phyloP scores from a whole-genome alignment of 2,888 invertebrate species.

The Chrysolina americana region DNA sequence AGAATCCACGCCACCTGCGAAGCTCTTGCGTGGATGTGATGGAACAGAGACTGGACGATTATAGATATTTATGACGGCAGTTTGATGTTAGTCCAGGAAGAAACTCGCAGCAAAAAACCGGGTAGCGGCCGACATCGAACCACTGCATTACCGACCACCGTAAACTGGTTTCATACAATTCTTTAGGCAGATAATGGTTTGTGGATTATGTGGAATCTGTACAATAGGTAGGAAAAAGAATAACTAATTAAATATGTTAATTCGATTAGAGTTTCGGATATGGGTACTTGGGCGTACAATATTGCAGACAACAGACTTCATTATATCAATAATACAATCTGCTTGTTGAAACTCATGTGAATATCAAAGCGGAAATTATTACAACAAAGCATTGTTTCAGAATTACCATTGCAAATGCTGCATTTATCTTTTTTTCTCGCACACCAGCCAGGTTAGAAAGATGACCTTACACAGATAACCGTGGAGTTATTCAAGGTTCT shows the following conservation, averaged over 20 bases:
- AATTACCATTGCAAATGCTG: slow-evolving; percentile 33
- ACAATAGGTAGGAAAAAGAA: neutral
- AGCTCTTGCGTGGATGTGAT: no score
- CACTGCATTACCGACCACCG: no score
- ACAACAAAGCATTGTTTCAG: slow-evolving; percentile 25
- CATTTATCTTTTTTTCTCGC: slow-evolving; percentile 24
- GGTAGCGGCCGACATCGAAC: no score
- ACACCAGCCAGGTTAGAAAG: slow-evolving; percentile 10
- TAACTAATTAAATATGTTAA: neutral
- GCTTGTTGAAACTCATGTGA: neutral
- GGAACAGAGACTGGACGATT: no score
- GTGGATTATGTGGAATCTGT: neutral
- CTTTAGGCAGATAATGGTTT: neutral
- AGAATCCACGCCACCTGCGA: no score
- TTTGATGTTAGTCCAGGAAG: no score
- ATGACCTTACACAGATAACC: slow-evolving; percentile 31
- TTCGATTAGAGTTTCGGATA: neutral
- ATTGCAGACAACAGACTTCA: slow-evolving; percentile 2
- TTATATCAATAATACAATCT: slow-evolving; percentile 14
- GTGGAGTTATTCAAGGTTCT: slow-evolving; percentile 7
- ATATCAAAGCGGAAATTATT: slow-evolving; percentile 28
- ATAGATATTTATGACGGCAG: no score
- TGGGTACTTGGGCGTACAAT: neutral
- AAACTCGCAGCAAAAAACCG: no score
- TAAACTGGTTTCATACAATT: neutral